Evolutionary conservation across 1,140 invertebrate genomes (phyloP), one percentile per base, ranked within the genome.

Genomic region (Habropoda laboriosa): DNA sequence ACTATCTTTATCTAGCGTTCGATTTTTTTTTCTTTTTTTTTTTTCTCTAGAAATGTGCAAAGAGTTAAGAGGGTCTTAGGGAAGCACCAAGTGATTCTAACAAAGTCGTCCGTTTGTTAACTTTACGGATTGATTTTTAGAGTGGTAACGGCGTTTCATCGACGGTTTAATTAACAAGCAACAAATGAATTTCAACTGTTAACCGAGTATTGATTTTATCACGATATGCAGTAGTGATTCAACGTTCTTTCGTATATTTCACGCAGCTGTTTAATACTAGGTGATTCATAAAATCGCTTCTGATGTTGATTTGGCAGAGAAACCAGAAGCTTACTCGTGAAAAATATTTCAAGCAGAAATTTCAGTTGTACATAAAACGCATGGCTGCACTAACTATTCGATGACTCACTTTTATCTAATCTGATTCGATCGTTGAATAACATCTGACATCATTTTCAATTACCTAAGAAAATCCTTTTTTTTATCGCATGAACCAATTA

Each of bases 1-100:
- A 21, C 49, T 66, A 81, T 81, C 64, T 81, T 78, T 71, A 68
- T 76, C 75, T 35, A n/a, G 18, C 53, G 27, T 75, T 80, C 49
- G 42, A 75, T 49, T 30, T 71, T 79, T 79, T 38, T 6, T n/a
- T n/a, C n/a, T 49, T 30, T 71, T 79, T 79, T 38, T 6, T n/a
- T n/a, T n/a, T n/a, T n/a, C n/a, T n/a, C 3, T 27, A 16, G 4
- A 8, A 12, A 40, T 24, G 24, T 10, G 45, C 1, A 55, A 35
- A 55, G 55, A 38, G 57, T 30, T 73, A 30, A 53, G 55, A 0
- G 38, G 10, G 13, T n/a, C 35, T 40, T 16, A 1, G 5, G 21
- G 38, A 42, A 51, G 42, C 24, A 21, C 6, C 71, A 53, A 49
- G 16, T 55, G 45, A 70, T 77, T 32, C 7, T 45, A 45, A 77